Base-by-base conservation (phyloP, 2,113 vertebrate genomes). In the Notiomystis cincta region DNA sequence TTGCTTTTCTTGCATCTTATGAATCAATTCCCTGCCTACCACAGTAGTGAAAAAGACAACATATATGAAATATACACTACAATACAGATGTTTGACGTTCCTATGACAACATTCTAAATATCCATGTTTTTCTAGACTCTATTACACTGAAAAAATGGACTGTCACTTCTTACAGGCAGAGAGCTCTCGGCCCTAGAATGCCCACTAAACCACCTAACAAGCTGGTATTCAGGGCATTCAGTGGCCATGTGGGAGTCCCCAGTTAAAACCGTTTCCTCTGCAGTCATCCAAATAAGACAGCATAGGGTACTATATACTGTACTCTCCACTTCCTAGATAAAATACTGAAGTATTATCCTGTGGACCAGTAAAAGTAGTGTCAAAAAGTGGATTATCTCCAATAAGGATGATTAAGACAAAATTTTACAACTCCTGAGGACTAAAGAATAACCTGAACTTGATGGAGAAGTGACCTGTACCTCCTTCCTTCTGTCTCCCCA, bases 201-300 rank as follows among this genome's bases (percentile, higher is more conserved):
- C 8, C 22, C 35, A n/a, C 71, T 60, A 75, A 89, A 7, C 2
- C 16, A 64, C 28, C 25, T 60, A 38, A 18, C 11, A 76, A 51
- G 8, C 1, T 54, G 38, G 18, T 50, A 25, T 50, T 72, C 22
- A 28, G 25, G 28, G 6, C 27, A 47, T 45, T 62, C 33, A 47
- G 6, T 2, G 0, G 19, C 10, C 11, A 31, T 13, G 3, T 44
- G 2, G 9, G 28, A 65, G 13, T 42, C 14, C 22, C 4, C 22
- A 30, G 15, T 65, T 50, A 51, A 47, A 28, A 40, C 11, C 48
- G 4, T 38, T 88, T 60, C 15, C 11, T 67, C 33, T 84, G 42
- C 28, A 78, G 23, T 24, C 3, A 4, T 24, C 38, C 75, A 23
- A 93, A 19, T 42, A 66, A 91, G 35, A 60, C 28, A 83, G 8